These are phyloP conservation scores for Yponomeuta evonymella DNA, from an alignment of 2,888 invertebrate genomes.

Conservation along the genomic window DNA sequence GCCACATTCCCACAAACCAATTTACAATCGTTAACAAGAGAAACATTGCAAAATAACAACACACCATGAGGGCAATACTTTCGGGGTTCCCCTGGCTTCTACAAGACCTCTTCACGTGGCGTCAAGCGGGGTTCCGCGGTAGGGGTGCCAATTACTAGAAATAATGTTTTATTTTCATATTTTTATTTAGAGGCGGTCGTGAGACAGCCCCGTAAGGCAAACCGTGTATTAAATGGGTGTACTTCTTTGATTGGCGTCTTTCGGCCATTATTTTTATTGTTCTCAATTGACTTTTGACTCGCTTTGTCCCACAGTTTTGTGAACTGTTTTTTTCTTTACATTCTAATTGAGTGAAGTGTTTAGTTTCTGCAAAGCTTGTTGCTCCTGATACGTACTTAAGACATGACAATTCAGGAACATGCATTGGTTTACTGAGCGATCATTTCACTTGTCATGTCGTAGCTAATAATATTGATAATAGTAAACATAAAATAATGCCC, in stretches of 20 bases:
- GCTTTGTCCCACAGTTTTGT: constrained; percentile 18
- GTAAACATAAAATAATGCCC: too few relatives aligned
- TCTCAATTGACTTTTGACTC: constrained; percentile 51
- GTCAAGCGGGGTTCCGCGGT: constrained; percentile 59
- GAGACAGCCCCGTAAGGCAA: constrained; percentile 69
- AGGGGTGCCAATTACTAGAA: constrained; percentile 73
- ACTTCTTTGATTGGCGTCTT: constrained; percentile 67
- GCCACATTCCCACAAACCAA: constrained; percentile 27
- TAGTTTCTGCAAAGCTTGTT: background rate
- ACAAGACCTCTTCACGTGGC: constrained; percentile 69
- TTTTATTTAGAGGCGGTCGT: constrained; percentile 75
- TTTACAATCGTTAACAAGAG: constrained; percentile 42
- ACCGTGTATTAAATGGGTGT: constrained; percentile 66
- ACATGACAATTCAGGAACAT: too few relatives aligned
- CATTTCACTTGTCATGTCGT: too few relatives aligned
- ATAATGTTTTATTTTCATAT: constrained; percentile 67
- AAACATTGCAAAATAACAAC: constrained; percentile 61
- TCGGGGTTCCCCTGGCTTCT: constrained; percentile 56
- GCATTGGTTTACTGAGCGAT: too few relatives aligned
- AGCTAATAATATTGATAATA: too few relatives aligned
- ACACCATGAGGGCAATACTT: constrained; percentile 44
- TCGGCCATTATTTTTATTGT: constrained; percentile 50
- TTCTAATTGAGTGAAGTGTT: constrained; percentile 20
- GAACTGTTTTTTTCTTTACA: constrained; percentile 31
- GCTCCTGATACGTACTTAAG: too few relatives aligned